Percentiles rank a stretch among this genome's conserved stretches.
phyloP scores from a whole-genome alignment of 2,797 vertebrate species.

The Microhierax caerulescens region DNA sequence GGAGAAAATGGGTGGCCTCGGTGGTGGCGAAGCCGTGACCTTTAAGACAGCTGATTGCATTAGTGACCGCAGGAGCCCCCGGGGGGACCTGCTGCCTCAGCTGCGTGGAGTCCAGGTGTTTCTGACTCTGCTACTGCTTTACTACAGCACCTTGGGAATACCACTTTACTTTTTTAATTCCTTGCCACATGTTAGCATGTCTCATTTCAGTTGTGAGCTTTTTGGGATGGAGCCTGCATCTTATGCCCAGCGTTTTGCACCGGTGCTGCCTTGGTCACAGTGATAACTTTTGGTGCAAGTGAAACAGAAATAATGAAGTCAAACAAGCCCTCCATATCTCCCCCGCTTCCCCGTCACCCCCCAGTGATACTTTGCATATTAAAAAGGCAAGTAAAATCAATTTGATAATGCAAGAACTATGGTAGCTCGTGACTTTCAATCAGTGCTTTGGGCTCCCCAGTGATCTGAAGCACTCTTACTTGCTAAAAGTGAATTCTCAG shows the following conservation, averaged over 20 bases:
- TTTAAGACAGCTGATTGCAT: not conserved
- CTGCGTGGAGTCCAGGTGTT: not conserved
- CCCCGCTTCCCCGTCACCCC: not conserved
- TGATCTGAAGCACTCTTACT: conserved; percentile 40
- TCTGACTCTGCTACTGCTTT: not conserved
- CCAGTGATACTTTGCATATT: not conserved
- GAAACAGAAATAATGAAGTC: not conserved
- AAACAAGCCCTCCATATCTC: not conserved
- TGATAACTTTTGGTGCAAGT: not conserved
- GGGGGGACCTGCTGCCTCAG: not conserved
- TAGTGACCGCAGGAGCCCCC: not conserved
- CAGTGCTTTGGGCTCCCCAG: not conserved
- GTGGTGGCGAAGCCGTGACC: not conserved
- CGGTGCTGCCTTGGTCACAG: not conserved
- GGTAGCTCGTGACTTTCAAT: conserved; percentile 53
- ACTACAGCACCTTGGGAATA: not conserved
- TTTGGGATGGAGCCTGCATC: not conserved
- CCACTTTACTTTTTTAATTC: not conserved
- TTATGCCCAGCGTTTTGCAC: not conserved
- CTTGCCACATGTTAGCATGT: not conserved
- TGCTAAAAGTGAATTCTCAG: not conserved
- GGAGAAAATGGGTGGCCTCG: not conserved
- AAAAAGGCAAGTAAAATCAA: conserved; percentile 25
- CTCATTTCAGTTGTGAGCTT: not conserved
- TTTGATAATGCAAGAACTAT: conserved; percentile 10